phyloP scores from a whole-genome alignment of 2,113 vertebrate genomes.

The Phaetusa simplex region DNA sequence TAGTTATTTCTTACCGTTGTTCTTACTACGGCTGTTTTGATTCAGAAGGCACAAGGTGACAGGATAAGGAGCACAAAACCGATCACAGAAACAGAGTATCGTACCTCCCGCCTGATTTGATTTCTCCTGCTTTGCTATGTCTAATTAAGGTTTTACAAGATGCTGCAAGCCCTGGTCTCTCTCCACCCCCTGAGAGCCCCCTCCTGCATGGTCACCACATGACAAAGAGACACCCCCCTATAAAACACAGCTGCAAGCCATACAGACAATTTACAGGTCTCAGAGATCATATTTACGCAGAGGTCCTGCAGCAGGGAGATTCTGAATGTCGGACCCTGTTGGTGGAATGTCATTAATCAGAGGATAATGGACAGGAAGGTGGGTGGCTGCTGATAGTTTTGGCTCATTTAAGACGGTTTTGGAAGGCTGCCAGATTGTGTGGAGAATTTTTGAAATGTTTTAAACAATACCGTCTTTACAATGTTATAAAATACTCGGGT shows the following conservation, averaged over 20 bases:
- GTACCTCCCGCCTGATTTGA: fast-evolving
- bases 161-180: not conserved
- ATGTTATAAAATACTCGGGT: conserved; percentile 74
- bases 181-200: not conserved
- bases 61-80: not conserved
- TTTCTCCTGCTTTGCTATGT: not conserved
- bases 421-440: conserved; percentile 73
- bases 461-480: conserved; percentile 81
- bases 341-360: conserved; percentile 71
- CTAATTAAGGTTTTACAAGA: conserved; percentile 30
- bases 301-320: conserved; percentile 49
- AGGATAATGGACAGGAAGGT: conserved; percentile 67
- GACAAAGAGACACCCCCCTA: not conserved
- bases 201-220: not conserved
- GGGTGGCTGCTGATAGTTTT: conserved; percentile 83
- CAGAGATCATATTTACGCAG: conserved; percentile 16
- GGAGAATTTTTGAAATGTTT: conserved; percentile 74
- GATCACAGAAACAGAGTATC: too few relatives aligned
- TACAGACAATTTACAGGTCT: conserved; percentile 36
- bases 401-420: conserved; percentile 75
- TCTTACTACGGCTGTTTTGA: not conserved
- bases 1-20: not conserved
- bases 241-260: conserved; percentile 29
- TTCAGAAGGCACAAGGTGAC: not conserved
- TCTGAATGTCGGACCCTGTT: conserved; percentile 16